These are phyloP conservation scores for Trissolcus japonicus DNA, from an alignment of 2,888 invertebrate species.

Conservation along the genomic window DNA sequence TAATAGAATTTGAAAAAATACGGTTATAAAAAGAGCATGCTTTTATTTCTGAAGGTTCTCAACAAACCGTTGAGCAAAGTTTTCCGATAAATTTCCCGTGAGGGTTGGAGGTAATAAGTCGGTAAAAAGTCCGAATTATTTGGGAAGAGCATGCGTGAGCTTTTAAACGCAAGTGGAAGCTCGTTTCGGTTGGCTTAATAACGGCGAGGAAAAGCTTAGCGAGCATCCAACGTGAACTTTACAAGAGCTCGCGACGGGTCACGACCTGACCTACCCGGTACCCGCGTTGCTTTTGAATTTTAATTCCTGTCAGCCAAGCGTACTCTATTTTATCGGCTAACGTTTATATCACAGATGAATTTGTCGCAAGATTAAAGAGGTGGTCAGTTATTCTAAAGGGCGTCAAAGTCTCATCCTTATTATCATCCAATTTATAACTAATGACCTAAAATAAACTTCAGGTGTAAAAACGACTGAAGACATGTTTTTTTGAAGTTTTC, in stretches of 20 bases:
- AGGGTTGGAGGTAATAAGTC: slow-evolving; percentile 6
- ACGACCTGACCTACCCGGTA: slow-evolving; percentile 67
- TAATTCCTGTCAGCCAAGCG: slow-evolving; percentile 62
- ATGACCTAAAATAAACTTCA: too few species aligned
- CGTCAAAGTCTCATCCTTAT: too few species aligned
- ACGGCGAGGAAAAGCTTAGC: slow-evolving; percentile 46
- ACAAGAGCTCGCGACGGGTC: slow-evolving; percentile 58
- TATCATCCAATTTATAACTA: too few species aligned
- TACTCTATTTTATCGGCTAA: slow-evolving; percentile 33
- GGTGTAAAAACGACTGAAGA: too few species aligned
- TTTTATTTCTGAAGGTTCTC: neutral
- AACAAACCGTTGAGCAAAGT: neutral
- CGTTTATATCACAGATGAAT: slow-evolving; percentile 16
- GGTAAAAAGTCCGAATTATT: slow-evolving; percentile 41
- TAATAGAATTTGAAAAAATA: too few species aligned
- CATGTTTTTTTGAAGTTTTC: too few species aligned
- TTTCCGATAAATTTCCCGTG: slow-evolving; percentile 1
- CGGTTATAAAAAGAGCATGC: neutral
- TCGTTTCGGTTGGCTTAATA: slow-evolving; percentile 51
- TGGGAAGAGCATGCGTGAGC: slow-evolving; percentile 25
- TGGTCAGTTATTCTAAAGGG: neutral
- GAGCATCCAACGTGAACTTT: slow-evolving; percentile 50
- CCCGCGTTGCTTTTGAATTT: slow-evolving; percentile 70
- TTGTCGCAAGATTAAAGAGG: slow-evolving; percentile 7
- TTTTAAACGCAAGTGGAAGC: slow-evolving; percentile 33